Conservation (phyloP, 2,113 vertebrate species). For the Vulpes vulpes region DNA sequence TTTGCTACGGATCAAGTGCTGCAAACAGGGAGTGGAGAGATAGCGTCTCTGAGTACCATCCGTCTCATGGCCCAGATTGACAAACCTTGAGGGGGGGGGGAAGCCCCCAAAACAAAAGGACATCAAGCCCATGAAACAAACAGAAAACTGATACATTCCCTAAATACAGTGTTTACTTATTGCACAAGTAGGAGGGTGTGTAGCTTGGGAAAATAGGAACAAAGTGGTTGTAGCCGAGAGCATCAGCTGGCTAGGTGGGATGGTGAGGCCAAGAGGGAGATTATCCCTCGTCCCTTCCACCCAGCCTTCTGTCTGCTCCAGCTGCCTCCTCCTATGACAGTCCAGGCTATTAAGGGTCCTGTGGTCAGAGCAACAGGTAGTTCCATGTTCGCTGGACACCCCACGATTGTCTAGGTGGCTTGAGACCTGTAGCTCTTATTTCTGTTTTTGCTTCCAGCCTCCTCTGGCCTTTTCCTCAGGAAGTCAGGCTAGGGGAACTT, state of each 20-base stretch:
- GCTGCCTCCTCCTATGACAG: background rate
- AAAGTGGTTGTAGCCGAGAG: background rate
- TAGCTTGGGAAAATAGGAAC: background rate
- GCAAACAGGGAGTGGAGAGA: background rate
- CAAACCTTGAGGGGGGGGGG: background rate
- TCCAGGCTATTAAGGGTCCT: background rate
- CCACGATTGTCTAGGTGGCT: background rate
- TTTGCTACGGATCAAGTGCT: background rate
- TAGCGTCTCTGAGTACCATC: background rate
- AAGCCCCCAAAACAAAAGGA: background rate
- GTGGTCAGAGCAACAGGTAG: background rate
- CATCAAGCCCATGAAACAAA: conserved; percentile 26
- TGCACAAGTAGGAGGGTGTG: background rate
- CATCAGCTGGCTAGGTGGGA: background rate
- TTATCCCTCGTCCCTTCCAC: background rate
- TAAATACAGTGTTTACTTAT: conserved; percentile 36
- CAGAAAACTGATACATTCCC: background rate
- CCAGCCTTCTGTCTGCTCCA: background rate
- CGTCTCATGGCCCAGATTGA: background rate
- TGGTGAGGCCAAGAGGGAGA: background rate
- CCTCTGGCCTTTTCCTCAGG: background rate
- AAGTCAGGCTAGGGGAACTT: background rate
- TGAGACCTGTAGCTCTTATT: background rate
- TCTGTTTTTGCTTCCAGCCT: background rate
- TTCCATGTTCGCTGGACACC: background rate